A percentile compares a stretch with the other conserved stretches of the same genome.
phyloP scores from a whole-genome alignment of 2,797 vertebrate species.

The Periparus ater region DNA sequence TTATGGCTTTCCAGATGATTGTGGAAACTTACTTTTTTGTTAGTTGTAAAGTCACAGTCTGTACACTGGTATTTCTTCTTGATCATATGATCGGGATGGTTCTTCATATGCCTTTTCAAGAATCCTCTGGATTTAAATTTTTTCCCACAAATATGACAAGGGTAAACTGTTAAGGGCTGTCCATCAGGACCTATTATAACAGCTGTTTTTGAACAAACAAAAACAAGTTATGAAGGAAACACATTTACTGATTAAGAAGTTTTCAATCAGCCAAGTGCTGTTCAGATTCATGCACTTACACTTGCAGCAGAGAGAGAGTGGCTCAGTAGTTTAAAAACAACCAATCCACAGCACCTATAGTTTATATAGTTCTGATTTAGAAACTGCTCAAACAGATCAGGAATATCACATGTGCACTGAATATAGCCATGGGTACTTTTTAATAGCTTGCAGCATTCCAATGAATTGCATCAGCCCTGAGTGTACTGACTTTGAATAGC shows the following conservation, averaged over 20 bases:
- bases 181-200: constrained; percentile 91
- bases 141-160: constrained; percentile 90
- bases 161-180: constrained; percentile 89
- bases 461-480: constrained; percentile 18
- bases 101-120: constrained; percentile 91
- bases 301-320: constrained; percentile 47
- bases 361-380: not conserved
- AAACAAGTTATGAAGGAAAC: constrained; percentile 64
- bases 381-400: constrained; percentile 28
- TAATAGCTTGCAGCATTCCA: not conserved
- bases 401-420: not conserved
- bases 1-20: constrained; percentile 98
- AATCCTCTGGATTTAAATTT: constrained; percentile 91
- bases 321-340: constrained; percentile 51
- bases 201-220: constrained; percentile 78
- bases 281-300: constrained; percentile 60
- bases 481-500: not conserved
- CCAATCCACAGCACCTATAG: constrained; percentile 47
- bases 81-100: constrained; percentile 89
- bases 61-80: constrained; percentile 92
- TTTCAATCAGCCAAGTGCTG: constrained; percentile 44
- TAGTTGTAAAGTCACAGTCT: constrained; percentile 91
- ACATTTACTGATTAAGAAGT: not conserved
- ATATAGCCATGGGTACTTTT: not conserved
- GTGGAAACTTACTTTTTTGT: constrained; percentile 91